Base-by-base conservation (phyloP, 1,140 invertebrate genomes). In the Acyrthosiphon pisum region DNA sequence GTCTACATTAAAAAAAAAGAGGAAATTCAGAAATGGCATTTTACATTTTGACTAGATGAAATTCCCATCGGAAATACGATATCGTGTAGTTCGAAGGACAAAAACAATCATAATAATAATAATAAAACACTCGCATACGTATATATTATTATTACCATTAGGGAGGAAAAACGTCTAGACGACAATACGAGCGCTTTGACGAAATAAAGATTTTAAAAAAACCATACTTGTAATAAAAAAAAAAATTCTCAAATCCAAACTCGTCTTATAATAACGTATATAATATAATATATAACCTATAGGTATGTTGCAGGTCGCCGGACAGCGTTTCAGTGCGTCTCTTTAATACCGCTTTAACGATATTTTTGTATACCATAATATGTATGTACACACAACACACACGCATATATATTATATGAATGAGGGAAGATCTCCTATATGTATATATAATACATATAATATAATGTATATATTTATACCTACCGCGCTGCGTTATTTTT, bases 401-500 rank as follows among this genome's bases (percentile, higher is more conserved):
- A 76, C n/a, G 11, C 30, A 14, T n/a, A 84, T 41, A 41, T 86
- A 18, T 20, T n/a, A 48, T 87, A 68, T 11, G 86, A 87, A 87
- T 48, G n/a, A 87, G 35, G 20, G 7, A 35, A 87, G 7, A 87
- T 20, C 86, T 48, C n/a, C 46, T n/a, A 20, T 87, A 7, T 30
- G 14, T 18, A n/a, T 68, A 53, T 18, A n/a, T 68, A 53, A 53
- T 84, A 26, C 26, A 23, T 41, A 23, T 22, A 76, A 7, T 30
- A 46, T 84, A 53, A 53, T 53, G 20, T 84, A 26, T 44, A 68
- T n/a, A n/a, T 84, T 44, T 84, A 18, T 76, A 76, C 60, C 60
- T 76, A 76, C 60, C 60, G 60, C 60, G 30, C 14, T 18, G 60
- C 60, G 60, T 86, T 87, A 87, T 87, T 87, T 48, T 87, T 87